Conservation (phyloP, 2,113 vertebrate species). For the Dolichotis patagonum region DNA sequence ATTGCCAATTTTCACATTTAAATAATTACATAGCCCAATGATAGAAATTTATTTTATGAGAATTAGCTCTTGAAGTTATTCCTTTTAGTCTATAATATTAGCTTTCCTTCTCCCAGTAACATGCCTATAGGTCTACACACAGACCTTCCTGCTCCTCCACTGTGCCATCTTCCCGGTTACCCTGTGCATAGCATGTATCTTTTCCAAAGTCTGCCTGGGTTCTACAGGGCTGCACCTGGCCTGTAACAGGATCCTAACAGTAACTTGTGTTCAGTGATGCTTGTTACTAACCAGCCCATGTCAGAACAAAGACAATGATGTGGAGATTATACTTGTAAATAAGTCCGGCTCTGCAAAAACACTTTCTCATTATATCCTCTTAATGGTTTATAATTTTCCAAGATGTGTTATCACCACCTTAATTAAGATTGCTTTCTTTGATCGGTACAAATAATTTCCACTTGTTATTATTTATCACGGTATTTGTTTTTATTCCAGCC, state of each 20-base stretch:
- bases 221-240: not conserved
- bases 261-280: not conserved
- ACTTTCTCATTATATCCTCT: not conserved
- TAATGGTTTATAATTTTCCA: not conserved
- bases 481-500: not conserved
- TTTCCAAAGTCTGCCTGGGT: not conserved
- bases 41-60: not conserved
- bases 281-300: not conserved
- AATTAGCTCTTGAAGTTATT: not conserved
- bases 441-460: not conserved
- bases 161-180: not conserved
- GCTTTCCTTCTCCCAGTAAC: not conserved
- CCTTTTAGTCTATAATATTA: not conserved
- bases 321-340: not conserved
- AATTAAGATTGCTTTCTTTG: not conserved
- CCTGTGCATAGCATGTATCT: not conserved
- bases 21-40: not conserved
- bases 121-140: not conserved
- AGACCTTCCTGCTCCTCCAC: rapidly evolving
- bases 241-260: not conserved
- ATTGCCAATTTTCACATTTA: not conserved
- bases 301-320: not conserved
- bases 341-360: not conserved
- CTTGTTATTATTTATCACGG: not conserved
- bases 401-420: not conserved